Conservation (phyloP, 2,797 vertebrate genomes). For the Eptatretus atami region DNA sequence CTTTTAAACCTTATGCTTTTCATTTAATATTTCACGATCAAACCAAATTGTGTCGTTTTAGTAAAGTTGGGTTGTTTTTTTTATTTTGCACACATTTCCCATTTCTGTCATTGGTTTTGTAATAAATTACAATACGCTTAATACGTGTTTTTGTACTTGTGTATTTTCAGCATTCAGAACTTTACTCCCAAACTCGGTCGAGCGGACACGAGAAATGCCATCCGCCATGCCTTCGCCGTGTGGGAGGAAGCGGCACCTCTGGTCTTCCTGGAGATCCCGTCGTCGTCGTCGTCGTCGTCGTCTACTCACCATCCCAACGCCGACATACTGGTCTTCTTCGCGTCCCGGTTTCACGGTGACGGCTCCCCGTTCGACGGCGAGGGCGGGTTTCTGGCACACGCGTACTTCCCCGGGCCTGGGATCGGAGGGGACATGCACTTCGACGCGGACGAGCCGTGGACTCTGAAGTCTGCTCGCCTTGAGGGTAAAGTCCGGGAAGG, state of each 20-base stretch:
- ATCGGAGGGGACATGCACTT: conserved; percentile 83
- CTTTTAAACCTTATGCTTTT: too few relatives aligned
- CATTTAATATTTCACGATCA: too few relatives aligned
- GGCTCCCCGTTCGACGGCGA: conserved; percentile 73
- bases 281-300: conserved; percentile 19
- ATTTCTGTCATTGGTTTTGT: too few relatives aligned
- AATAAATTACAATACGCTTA: too few relatives aligned
- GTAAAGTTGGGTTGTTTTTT: too few relatives aligned
- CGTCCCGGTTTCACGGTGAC: conserved; percentile 68
- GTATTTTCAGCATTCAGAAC: conserved; percentile 44
- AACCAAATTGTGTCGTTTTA: too few relatives aligned
- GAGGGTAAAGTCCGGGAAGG: conserved; percentile 23
- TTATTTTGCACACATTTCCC: too few relatives aligned
- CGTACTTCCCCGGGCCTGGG: conserved; percentile 67
- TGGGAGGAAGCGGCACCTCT: conserved; percentile 51
- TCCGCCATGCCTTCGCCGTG: conserved; percentile 42
- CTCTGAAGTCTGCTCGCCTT: conserved; percentile 40
- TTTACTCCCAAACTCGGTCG: conserved; percentile 65
- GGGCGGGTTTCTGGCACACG: conserved; percentile 65
- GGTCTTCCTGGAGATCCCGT: conserved; percentile 45
- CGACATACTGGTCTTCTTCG: conserved; percentile 84
- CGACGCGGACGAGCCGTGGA: conserved; percentile 77
- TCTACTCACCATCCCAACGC: conserved; percentile 31
- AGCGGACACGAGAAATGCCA: conserved; percentile 37
- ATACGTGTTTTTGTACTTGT: too few relatives aligned